Evolutionary conservation across 2,797 vertebrate genomes (phyloP).

Genomic region (Liasis olivaceus): DNA sequence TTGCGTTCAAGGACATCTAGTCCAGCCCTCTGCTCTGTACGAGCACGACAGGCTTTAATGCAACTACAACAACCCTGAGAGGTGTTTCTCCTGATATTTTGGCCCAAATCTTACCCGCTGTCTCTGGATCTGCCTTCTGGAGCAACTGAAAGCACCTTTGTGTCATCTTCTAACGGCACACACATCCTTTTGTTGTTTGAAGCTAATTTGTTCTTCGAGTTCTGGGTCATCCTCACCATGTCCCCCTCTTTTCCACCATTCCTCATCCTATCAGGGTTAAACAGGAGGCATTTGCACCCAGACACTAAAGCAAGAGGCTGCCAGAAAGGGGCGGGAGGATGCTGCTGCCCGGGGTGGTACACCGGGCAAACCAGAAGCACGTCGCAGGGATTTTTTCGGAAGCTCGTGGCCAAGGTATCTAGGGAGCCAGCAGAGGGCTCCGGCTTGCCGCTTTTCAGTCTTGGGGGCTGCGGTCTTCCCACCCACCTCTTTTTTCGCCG

Average conservation of each 20-base stretch:
- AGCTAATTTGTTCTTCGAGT: neutral
- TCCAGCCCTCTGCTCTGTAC: neutral
- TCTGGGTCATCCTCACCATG: neutral
- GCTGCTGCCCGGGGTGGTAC: neutral
- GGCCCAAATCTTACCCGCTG: neutral
- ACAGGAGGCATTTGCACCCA: neutral
- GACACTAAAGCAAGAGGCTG: neutral
- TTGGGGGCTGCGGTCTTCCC: neutral
- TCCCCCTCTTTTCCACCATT: neutral
- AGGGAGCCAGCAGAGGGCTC: conserved; percentile 33
- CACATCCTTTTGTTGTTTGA: neutral
- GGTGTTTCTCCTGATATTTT: neutral
- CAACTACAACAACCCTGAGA: neutral
- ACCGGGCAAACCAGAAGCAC: neutral
- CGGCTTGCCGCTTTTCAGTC: neutral
- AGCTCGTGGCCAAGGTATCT: neutral
- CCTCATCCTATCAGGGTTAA: neutral
- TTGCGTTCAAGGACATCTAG: neutral
- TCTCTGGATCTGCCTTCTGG: neutral
- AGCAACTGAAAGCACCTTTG: neutral
- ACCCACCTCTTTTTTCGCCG: neutral
- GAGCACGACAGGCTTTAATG: neutral
- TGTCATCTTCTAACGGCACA: neutral
- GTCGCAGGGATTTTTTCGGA: no score
- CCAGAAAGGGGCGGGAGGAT: neutral